These are phyloP conservation scores for Meloidogyne floridensis DNA, from an alignment of 1,140 invertebrate species.

Conservation along the genomic window DNA sequence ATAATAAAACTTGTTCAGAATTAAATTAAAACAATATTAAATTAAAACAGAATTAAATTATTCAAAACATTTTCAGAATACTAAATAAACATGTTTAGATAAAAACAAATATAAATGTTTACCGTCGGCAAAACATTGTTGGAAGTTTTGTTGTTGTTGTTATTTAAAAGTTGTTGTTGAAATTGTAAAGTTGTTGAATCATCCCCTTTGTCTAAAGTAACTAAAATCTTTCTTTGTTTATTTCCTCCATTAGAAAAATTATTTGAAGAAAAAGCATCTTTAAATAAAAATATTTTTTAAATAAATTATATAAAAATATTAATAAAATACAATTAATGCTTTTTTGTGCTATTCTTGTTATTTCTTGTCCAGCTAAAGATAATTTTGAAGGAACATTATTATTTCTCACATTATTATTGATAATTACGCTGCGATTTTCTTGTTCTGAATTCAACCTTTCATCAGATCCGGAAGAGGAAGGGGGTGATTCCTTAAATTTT, in stretches of 20 bases:
- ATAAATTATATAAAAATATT: not conserved
- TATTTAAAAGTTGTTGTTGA: not conserved
- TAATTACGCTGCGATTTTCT: not conserved
- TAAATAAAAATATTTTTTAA: not conserved
- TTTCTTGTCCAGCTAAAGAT: not conserved
- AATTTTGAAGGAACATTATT: not conserved
- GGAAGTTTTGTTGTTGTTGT: not conserved
- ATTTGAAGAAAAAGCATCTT: not conserved
- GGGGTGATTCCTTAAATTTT: not conserved
- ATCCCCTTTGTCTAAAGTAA: not conserved
- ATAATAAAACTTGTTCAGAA: not conserved
- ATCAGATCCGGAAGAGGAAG: conserved; percentile 2
- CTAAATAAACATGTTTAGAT: not conserved
- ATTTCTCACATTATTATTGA: not conserved
- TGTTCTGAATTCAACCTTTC: not conserved
- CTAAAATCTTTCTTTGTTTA: not conserved
- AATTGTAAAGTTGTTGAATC: not conserved
- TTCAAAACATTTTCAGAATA: not conserved
- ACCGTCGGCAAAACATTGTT: not conserved
- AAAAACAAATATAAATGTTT: not conserved
- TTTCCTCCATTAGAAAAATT: not conserved
- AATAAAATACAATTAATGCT: not conserved
- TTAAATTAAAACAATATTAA: not conserved
- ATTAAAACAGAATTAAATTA: too few species aligned
- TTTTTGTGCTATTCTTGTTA: conserved; percentile 1